These are phyloP conservation scores for Ochropleura leucogaster DNA, from an alignment of 2,888 invertebrate species.

Conservation along the genomic window DNA sequence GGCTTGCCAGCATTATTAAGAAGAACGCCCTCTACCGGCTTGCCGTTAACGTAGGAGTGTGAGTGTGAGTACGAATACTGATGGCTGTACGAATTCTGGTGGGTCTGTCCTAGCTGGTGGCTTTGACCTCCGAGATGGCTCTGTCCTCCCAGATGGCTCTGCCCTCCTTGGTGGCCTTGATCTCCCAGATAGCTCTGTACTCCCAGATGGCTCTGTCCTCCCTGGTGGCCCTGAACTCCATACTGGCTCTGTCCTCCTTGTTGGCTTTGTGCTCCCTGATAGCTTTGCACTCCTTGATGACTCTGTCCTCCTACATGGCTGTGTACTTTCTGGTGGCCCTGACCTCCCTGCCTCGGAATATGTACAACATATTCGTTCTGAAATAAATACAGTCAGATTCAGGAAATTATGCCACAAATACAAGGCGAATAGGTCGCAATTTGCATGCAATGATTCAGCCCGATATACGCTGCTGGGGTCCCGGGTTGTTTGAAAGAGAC, in stretches of 20 bases:
- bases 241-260: no score
- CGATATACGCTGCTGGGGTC: not conserved
- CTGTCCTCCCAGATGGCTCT: no score
- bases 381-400: not conserved
- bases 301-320: no score
- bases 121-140: not conserved
- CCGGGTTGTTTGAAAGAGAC: no score
- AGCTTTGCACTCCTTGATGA: no score
- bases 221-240: no score
- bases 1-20: slow-evolving; percentile 13
- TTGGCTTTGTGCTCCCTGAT: no score
- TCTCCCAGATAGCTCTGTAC: no score
- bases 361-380: slow-evolving; percentile 15
- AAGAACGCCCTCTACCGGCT: slow-evolving; percentile 5
- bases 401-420: not conserved
- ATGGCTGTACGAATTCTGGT: slow-evolving; percentile 32
- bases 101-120: not conserved
- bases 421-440: not conserved
- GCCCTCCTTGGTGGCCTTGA: not conserved
- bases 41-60: slow-evolving; percentile 27
- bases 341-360: not conserved
- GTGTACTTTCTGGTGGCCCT: not conserved
- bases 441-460: not conserved
- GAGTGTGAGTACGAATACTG: slow-evolving; percentile 37
- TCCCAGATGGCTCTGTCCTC: no score